Base-by-base conservation (phyloP, 2,888 invertebrate genomes). In the Sinhomidia bicolor region DNA sequence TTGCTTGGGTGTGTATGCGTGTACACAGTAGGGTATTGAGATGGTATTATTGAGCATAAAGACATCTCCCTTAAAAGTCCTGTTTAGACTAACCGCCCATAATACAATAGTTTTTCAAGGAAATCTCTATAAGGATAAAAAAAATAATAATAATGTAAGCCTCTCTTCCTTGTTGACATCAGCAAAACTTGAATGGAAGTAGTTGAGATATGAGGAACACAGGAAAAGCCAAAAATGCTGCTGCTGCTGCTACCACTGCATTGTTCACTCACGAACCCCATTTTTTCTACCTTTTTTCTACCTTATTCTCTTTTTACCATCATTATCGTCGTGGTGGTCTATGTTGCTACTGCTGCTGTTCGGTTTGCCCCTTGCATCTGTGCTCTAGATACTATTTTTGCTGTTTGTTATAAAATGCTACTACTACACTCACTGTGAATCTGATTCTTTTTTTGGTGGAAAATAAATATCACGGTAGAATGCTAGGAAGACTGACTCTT, bases 141-240 rank as follows among this genome's bases (percentile, higher is more conserved):
- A n/a, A n/a, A n/a, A n/a, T n/a, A n/a, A n/a, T n/a, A n/a, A n/a
- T n/a, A n/a, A n/a, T n/a, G n/a, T n/a, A n/a, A 71, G 41, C 29
- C 36, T 32, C 14, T 1, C 26, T 26, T 71, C 41, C 41, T 71
- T 71, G 68, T 71, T 71, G 68, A 71, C 68, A 71, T 71, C 79
- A 57, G 60, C 79, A 54, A 17, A 81, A 81, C 36, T 65, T 62
- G 44, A 81, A 81, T 81, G 79, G 23, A 54, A 32, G 41, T 17
- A 62, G 41, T 62, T 60, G 36, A 81, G 36, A 62, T 81, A 60
- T 62, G 71, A 86, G 47, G 41, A 68, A 36, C 44, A 65, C 78
- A 1, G 47, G 26, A 44, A 71, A 71, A 26, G 20, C 41, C 68
- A 71, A 71, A 41, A n/a, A n/a, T 9, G 36, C 36, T 4, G 36